A percentile compares a stretch with the other conserved stretches of the same genome.
These are phyloP conservation scores for Tetrapedia diversipes DNA, from an alignment of 2,888 invertebrate species.

Conservation along the genomic window DNA sequence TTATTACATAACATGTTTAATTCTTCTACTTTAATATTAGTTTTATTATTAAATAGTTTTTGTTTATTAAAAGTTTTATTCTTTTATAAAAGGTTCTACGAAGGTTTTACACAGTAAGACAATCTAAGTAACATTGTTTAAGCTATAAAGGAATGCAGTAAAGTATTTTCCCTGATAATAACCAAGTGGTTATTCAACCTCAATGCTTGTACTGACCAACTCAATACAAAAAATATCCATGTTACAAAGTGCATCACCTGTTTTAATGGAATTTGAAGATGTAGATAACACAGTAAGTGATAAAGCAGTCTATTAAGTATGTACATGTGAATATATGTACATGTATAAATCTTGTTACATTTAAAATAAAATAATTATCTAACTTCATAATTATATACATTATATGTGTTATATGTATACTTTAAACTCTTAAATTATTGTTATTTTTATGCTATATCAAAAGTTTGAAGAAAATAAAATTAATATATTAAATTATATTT, in stretches of 20 bases:
- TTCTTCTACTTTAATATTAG: neutral
- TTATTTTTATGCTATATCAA: neutral
- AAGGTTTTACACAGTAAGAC: neutral
- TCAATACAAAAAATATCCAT: slow-evolving; percentile 51
- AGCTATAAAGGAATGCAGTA: slow-evolving; percentile 4
- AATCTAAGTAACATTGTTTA: neutral
- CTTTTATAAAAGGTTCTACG: slow-evolving; percentile 10
- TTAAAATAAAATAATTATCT: neutral
- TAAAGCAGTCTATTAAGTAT: neutral
- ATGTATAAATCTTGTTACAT: neutral
- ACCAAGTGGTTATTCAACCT: slow-evolving; percentile 65
- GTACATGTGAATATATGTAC: neutral
- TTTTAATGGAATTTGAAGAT: slow-evolving; percentile 39
- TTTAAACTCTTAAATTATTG: neutral
- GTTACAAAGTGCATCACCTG: slow-evolving; percentile 27
- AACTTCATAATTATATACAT: neutral
- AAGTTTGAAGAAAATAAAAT: slow-evolving; percentile 12
- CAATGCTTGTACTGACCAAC: slow-evolving; percentile 65
- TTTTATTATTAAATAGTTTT: neutral
- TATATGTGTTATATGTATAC: neutral
- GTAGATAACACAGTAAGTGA: slow-evolving; percentile 19
- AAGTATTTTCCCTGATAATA: slow-evolving; percentile 69
- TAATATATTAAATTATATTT: slow-evolving; percentile 13
- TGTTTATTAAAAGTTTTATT: neutral
- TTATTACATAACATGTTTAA: neutral